Conservation (phyloP, 2,113 vertebrate species). For the Rhombomys opimus region DNA sequence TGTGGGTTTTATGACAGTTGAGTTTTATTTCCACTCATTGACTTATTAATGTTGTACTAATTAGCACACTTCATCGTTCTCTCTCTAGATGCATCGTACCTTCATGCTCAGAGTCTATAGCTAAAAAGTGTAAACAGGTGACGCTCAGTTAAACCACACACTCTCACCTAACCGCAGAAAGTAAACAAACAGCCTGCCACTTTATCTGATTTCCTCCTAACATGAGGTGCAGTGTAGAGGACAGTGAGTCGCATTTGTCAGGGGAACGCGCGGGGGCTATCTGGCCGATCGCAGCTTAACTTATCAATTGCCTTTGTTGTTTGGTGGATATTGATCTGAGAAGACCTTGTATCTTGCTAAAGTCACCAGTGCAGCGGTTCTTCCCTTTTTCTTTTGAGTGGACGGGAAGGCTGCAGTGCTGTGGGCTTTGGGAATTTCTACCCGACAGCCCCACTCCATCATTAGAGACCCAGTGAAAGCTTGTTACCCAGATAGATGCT, state of each 20-base stretch:
- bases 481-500: conserved; percentile 53
- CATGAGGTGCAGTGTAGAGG: neutral
- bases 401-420: neutral
- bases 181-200: neutral
- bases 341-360: conserved; percentile 65
- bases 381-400: conserved; percentile 43
- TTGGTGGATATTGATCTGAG: conserved; percentile 57
- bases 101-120: neutral
- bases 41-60: neutral
- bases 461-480: neutral
- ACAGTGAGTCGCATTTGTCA: conserved; percentile 52
- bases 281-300: conserved; percentile 47
- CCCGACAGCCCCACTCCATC: conserved; percentile 18
- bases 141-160: neutral
- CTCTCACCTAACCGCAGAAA: neutral
- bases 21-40: neutral
- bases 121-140: neutral
- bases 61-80: neutral
- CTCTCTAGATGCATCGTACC: neutral
- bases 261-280: conserved; percentile 5
- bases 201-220: conserved; percentile 44
- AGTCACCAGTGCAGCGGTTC: conserved; percentile 17
- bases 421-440: conserved; percentile 43
- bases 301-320: conserved; percentile 61
- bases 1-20: neutral